Conservation (phyloP, 2,797 vertebrate species). For the Bovichtus variegatus region DNA sequence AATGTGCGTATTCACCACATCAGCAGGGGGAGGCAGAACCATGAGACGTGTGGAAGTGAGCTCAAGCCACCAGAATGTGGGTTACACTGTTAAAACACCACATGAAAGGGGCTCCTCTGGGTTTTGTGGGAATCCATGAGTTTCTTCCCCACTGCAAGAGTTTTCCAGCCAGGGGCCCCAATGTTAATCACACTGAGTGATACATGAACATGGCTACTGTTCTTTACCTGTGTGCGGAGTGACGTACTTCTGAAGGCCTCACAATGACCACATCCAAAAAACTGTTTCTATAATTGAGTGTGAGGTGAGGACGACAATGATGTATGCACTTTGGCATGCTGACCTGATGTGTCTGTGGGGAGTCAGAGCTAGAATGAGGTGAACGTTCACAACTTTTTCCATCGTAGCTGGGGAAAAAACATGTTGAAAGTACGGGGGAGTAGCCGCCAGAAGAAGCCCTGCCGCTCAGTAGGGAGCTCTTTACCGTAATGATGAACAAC, state of each 20-base stretch:
- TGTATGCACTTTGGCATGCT: neutral
- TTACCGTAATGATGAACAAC: slow-evolving; percentile 54
- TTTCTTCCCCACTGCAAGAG: slow-evolving; percentile 34
- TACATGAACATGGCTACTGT: slow-evolving; percentile 49
- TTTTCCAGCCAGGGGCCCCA: slow-evolving; percentile 61
- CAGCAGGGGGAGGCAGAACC: slow-evolving; percentile 53
- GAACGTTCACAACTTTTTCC: slow-evolving; percentile 51
- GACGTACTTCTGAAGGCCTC: slow-evolving; percentile 14
- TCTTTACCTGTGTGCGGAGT: slow-evolving; percentile 11
- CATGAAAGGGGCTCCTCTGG: slow-evolving; percentile 75
- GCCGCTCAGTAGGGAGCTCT: slow-evolving; percentile 58
- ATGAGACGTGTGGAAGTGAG: slow-evolving; percentile 73
- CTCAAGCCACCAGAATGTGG: slow-evolving; percentile 76
- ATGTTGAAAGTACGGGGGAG: slow-evolving; percentile 51
- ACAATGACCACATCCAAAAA: slow-evolving; percentile 17
- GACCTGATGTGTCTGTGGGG: slow-evolving; percentile 18
- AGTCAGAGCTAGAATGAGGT: slow-evolving; percentile 23
- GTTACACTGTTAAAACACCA: slow-evolving; percentile 71
- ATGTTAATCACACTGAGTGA: slow-evolving; percentile 65
- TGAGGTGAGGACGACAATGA: slow-evolving; percentile 3
- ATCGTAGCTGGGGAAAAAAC: slow-evolving; percentile 15
- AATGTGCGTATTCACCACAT: slow-evolving; percentile 57
- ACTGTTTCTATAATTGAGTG: neutral
- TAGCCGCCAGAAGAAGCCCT: slow-evolving; percentile 29
- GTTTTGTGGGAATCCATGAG: slow-evolving; percentile 65